Evolutionary conservation across 2,888 invertebrate species (phyloP), one percentile per base, ranked within the genome.

Genomic region (Steromphala cineraria): DNA sequence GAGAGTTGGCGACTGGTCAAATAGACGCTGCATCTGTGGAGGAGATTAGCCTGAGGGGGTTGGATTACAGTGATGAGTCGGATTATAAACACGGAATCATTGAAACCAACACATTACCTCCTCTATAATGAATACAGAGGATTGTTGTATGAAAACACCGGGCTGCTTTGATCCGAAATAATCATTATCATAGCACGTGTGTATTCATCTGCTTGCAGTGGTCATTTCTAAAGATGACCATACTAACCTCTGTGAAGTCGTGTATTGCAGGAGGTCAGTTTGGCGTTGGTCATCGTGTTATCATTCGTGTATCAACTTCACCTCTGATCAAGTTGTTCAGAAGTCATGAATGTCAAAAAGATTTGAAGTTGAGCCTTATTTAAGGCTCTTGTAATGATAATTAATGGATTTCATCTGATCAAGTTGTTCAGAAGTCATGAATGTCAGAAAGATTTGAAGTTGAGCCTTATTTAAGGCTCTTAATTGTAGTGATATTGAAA

Each of bases 381-480:
- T 28, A 62, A 62, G 28, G n/a, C 62, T 8, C 28, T 13, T 56
- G 28, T 62, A 13, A 28, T 28, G 28, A 24, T 28, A 24, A 15
- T 62, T 24, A 62, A 62, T 62, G 62, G 62, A 62, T 62, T 62
- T 62, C n/a, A n/a, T n/a, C n/a, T n/a, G n/a, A n/a, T n/a, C n/a
- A n/a, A n/a, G n/a, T n/a, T n/a, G n/a, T n/a, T n/a, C n/a, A n/a
- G n/a, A n/a, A n/a, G n/a, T n/a, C n/a, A n/a, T n/a, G n/a, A n/a
- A n/a, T n/a, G n/a, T n/a, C n/a, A n/a, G n/a, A n/a, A n/a, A n/a
- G n/a, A n/a, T n/a, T n/a, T n/a, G n/a, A n/a, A n/a, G n/a, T n/a
- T n/a, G n/a, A n/a, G n/a, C n/a, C 4, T 24, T 17, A 13, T 62
- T 62, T 28, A 62, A 62, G 28, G n/a, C 62, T 8, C 28, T 62